These are phyloP conservation scores for Bombus pascuorum DNA, from an alignment of 1,140 invertebrate genomes.

Conservation along the genomic window DNA sequence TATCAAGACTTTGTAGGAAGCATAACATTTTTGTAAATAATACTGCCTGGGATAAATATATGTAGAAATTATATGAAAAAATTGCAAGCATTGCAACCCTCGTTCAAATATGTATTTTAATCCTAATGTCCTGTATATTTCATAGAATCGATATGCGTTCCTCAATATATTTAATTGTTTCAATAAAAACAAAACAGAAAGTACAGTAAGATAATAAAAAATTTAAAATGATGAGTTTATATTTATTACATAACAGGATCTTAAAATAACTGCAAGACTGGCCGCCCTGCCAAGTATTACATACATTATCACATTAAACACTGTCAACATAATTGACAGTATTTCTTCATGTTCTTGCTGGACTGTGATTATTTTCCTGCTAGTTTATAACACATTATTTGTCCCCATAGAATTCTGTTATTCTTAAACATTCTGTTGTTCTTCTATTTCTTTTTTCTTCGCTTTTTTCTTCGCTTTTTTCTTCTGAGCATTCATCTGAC, in stretches of 20 bases:
- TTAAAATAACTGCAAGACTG: slow-evolving; percentile 43
- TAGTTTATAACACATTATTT: background rate
- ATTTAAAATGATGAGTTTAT: slow-evolving; percentile 38
- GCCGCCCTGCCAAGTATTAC: slow-evolving; percentile 23
- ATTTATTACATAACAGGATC: slow-evolving; percentile 56
- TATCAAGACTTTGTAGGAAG: slow-evolving; percentile 78
- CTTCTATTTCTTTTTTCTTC: too few species aligned
- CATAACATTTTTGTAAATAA: slow-evolving; percentile 80
- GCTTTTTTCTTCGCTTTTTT: background rate
- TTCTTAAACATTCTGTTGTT: background rate
- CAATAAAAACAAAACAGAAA: slow-evolving; percentile 2
- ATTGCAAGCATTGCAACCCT: slow-evolving; percentile 54
- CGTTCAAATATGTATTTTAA: slow-evolving; percentile 39
- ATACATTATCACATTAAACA: slow-evolving; percentile 36
- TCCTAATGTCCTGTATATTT: slow-evolving; percentile 21
- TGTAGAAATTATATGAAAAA: slow-evolving; percentile 74
- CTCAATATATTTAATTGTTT: slow-evolving; percentile 3
- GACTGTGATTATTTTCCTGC: background rate
- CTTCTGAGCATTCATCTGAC: slow-evolving; percentile 6
- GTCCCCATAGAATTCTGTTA: background rate
- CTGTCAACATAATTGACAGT: slow-evolving; percentile 3
- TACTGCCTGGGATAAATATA: slow-evolving; percentile 76
- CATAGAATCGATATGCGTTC: background rate
- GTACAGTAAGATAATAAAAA: slow-evolving; percentile 23
- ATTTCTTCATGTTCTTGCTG: slow-evolving; percentile 4